phyloP scores from a whole-genome alignment of 2,888 invertebrate species.

The Uropetala carovei region DNA sequence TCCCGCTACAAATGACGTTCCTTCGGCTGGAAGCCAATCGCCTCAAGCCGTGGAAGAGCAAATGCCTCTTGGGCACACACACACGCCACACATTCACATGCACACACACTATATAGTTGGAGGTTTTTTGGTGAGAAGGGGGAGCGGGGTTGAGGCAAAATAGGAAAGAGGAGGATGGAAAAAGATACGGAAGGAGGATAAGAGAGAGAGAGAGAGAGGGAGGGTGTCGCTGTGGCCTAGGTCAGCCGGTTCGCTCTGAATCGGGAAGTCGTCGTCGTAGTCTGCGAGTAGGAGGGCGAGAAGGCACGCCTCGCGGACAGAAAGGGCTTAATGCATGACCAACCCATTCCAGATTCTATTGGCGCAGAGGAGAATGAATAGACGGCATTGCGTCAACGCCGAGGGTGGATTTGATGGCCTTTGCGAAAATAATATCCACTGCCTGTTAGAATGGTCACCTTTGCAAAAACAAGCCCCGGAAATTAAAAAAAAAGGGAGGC shows the following conservation, averaged over 20 bases:
- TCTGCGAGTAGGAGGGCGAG: not conserved
- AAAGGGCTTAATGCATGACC: not conserved
- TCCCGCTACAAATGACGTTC: slow-evolving; percentile 10
- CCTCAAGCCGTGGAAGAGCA: not conserved
- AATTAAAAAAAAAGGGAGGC: too few relatives aligned
- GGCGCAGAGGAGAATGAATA: not conserved
- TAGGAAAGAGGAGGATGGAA: not conserved
- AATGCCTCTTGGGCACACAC: not conserved
- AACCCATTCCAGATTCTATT: not conserved
- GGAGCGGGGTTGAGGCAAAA: too few relatives aligned
- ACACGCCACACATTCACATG: not conserved
- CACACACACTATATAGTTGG: too few relatives aligned
- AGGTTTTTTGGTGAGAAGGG: too few relatives aligned
- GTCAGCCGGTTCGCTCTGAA: not conserved
- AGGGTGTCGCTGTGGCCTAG: not conserved
- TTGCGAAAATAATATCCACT: too few relatives aligned
- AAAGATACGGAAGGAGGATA: not conserved
- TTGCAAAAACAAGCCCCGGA: too few relatives aligned
- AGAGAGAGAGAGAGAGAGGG: not conserved
- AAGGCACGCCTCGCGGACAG: not conserved
- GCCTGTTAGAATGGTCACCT: too few relatives aligned
- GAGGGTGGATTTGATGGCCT: not conserved
- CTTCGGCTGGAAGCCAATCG: slow-evolving; percentile 38
- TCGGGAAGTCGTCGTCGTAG: not conserved
- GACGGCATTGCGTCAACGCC: not conserved